Conservation (phyloP, 2,888 invertebrate species). For the Spatulosminthurus flaviceps region DNA sequence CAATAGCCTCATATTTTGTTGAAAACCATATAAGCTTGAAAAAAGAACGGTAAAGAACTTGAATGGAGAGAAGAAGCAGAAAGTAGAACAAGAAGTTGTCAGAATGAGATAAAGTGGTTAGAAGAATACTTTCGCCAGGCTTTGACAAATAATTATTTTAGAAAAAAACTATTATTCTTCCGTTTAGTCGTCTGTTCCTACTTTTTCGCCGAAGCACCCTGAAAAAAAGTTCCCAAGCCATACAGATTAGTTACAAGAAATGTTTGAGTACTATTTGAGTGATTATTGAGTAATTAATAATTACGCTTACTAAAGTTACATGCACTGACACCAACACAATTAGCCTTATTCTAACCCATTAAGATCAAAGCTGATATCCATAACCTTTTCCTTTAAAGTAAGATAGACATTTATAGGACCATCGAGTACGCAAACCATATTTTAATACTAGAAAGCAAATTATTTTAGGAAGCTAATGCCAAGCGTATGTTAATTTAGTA, state of each 20-base stretch:
- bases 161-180: not conserved
- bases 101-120: conserved; percentile 15
- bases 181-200: conserved; percentile 48
- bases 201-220: conserved; percentile 57
- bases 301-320: too few relatives aligned
- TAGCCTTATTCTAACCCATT: too few relatives aligned
- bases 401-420: too few relatives aligned
- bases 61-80: conserved; percentile 6
- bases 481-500: too few relatives aligned
- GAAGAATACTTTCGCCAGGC: conserved; percentile 28
- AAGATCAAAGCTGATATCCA: too few relatives aligned
- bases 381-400: too few relatives aligned
- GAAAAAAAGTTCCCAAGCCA: conserved; percentile 43
- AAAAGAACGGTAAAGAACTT: not conserved
- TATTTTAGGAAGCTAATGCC: too few relatives aligned
- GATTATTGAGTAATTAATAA: too few relatives aligned
- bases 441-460: too few relatives aligned
- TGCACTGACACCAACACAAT: too few relatives aligned
- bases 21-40: not conserved
- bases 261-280: too few relatives aligned
- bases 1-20: not conserved
- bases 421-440: too few relatives aligned
- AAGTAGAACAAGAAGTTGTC: conserved; percentile 30
- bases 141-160: conserved; percentile 19
- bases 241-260: conserved; percentile 6